These are phyloP conservation scores for Cataglyphis rosenhaueri DNA, from an alignment of 2,888 invertebrate genomes.

Conservation along the genomic window DNA sequence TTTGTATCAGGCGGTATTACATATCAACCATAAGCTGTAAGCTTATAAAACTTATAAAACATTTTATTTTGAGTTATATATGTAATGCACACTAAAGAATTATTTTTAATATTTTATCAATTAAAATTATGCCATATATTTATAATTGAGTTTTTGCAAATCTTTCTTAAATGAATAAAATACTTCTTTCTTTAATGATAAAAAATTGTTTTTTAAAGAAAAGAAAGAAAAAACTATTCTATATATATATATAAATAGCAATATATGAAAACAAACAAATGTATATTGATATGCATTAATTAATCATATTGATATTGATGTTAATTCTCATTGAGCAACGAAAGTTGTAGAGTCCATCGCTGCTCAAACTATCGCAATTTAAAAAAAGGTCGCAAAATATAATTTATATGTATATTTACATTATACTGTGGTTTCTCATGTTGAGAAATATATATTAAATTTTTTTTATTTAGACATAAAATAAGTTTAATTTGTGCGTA, in stretches of 20 bases:
- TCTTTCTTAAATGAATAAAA: not conserved
- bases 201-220: not conserved
- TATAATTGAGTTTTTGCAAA: slow-evolving; percentile 9
- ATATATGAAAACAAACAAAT: not conserved
- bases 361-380: not conserved
- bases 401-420: slow-evolving; percentile 20
- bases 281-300: slow-evolving; percentile 8
- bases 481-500: not conserved
- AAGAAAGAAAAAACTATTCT: not conserved
- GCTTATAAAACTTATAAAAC: slow-evolving; percentile 12
- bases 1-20: slow-evolving; percentile 80
- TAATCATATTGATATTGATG: not conserved
- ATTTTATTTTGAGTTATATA: slow-evolving; percentile 53
- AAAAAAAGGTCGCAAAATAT: not conserved
- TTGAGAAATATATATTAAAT: not conserved
- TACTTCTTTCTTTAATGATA: not conserved
- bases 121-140: not conserved
- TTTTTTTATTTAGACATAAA: not conserved
- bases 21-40: slow-evolving; percentile 62
- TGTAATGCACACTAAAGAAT: slow-evolving; percentile 13
- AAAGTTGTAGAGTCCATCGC: not conserved
- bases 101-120: slow-evolving; percentile 4
- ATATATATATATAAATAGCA: not conserved
- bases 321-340: not conserved
- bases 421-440: not conserved